Evolutionary conservation across 1,140 invertebrate genomes (phyloP), one percentile per base, ranked within the genome.

Genomic region (Diuraphis noxia): DNA sequence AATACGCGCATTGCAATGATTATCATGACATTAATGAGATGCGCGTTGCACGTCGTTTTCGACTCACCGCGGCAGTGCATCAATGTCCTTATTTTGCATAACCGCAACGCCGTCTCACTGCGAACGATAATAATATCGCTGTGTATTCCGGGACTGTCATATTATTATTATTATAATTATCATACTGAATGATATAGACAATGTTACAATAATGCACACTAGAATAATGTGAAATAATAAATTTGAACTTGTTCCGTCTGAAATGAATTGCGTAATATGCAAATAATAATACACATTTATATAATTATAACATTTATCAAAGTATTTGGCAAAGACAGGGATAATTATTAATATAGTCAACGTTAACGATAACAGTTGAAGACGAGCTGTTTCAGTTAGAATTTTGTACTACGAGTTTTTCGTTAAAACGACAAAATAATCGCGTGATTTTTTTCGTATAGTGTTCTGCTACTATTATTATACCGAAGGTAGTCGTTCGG

Each of bases 41-140:
- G 13, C 56, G 5, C 30, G 56, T 5, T 63, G 5, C 34, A 72
- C 56, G 17, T n/a, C 13, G 36, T 56, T 63, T 56, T 40, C 13
- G 25, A 88, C 23, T 36, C 6, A 7, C 34, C 7, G 52, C n/a
- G n/a, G n/a, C n/a, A n/a, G n/a, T 21, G 49, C 52, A 63, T n/a
- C 30, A 88, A 41, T 88, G 49, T 13, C 17, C 36, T 23, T 88
- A 38, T 30, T 88, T 88, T 88, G 86, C 49, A 52, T 88, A 88
- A 19, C 23, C 34, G 40, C 0, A 38, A 40, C 49, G 85, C 85
- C 85, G 85, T 87, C 49, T 30, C 4, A 87, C 36, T 7, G 25
- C 30, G 21, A 87, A 87, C 56, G 38, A 38, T 87, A 87, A 43
- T 43, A 43, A 72, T 72, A 72, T 72, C 34, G 56, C 1, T 17